Evolutionary conservation across 2,888 invertebrate species (phyloP), one percentile per base, ranked within the genome.

Genomic region (Elmis aenea): DNA sequence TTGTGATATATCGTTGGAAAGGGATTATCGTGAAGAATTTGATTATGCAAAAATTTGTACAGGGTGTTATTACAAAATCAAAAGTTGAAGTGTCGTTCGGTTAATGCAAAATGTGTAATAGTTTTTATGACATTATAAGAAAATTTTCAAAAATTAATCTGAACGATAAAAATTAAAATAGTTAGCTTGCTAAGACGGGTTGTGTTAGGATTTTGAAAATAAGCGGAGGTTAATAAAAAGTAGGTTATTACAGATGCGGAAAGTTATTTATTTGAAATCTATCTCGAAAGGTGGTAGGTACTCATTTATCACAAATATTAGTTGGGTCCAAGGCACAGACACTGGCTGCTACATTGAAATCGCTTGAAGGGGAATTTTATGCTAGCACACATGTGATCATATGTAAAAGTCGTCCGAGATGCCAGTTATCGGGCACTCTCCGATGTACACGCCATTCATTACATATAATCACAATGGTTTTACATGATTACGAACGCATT

Each of bases 301-400:
- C 63, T 63, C 56, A 60, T 55, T 61, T 64, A 64, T 64, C 64
- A 64, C 64, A 64, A 64, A 64, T 59, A 64, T 64, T 62, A 63
- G 57, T 62, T 56, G 60, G 61, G 60, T 61, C 61, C 59, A 64
- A 64, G 64, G 64, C 64, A 64, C 64, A 64, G 60, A 64, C 64
- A 64, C 62, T 63, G 62, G 61, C 63, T 55, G 57, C 61, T 62
- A 63, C 62, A 60, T 57, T 59, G 58, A 62, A 50, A 49, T 45
- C 45, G 42, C 42, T 30, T 42, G 38, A 38, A 37, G 42, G 42
- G 33, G 38, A 32, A 28, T 34, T 37, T 13, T 38, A 42, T 20
- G 29, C 28, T 33, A 29, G 23, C 33, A 26, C 42, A 37, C 29
- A 26, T 21, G 25, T 21, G 33, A 37, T 33, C 12, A 14, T 14